A percentile compares a stretch with the other conserved stretches of the same genome.
Conservation (phyloP, 1,140 invertebrate genomes). For the Odontomachus brunneus region DNA sequence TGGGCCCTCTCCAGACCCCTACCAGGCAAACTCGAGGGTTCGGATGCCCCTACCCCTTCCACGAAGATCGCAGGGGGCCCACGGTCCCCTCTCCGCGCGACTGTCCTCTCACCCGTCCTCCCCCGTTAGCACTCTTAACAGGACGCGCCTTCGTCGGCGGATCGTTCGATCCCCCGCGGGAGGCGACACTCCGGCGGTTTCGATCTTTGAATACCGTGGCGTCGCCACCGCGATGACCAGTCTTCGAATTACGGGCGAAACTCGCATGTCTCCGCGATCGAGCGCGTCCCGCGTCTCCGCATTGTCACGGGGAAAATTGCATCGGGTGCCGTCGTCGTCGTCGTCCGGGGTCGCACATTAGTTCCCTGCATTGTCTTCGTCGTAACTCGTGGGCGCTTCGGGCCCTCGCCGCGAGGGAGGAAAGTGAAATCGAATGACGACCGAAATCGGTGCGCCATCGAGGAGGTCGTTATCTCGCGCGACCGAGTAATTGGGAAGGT, state of each 20-base stretch:
- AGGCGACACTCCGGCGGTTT: constrained; percentile 75
- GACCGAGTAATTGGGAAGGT: constrained; percentile 26
- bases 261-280: constrained; percentile 76
- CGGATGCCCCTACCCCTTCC: constrained; percentile 40
- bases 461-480: constrained; percentile 24
- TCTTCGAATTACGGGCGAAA: constrained; percentile 83
- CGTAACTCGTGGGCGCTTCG: constrained; percentile 26
- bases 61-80: constrained; percentile 66
- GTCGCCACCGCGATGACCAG: constrained; percentile 81
- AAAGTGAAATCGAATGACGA: constrained; percentile 54
- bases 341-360: constrained; percentile 26
- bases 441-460: constrained; percentile 20
- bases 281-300: constrained; percentile 3
- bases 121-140: constrained; percentile 31
- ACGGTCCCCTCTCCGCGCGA: constrained; percentile 63
- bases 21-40: constrained; percentile 59
- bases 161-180: constrained; percentile 78
- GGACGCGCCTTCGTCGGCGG: constrained; percentile 73
- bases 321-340: neutral
- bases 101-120: constrained; percentile 22
- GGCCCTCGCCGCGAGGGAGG: constrained; percentile 26
- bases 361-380: neutral
- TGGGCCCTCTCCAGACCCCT: constrained; percentile 63
- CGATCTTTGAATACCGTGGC: constrained; percentile 82
- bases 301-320: constrained; percentile 27